Evolutionary conservation across 2,797 vertebrate genomes (phyloP).

Genomic region (Pseudochirops corinnae): DNA sequence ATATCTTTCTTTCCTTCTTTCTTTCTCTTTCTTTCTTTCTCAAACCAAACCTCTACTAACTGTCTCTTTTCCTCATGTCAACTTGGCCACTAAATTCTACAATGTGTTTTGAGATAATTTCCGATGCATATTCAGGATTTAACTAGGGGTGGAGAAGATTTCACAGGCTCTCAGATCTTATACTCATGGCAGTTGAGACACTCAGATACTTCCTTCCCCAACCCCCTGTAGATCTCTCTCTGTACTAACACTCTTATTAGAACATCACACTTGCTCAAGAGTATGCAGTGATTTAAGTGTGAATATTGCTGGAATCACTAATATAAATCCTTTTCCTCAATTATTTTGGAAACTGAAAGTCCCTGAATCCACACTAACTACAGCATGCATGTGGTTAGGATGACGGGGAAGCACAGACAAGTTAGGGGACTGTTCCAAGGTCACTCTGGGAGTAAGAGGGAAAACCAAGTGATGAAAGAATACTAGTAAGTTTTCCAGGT

Average conservation of each 20-base stretch:
- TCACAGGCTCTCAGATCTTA: background rate
- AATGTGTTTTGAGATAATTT: background rate
- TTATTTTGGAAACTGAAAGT: slow-evolving; percentile 12
- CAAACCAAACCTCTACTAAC: slow-evolving; percentile 19
- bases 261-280: slow-evolving; percentile 42
- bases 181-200: background rate
- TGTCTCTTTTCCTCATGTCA: slow-evolving; percentile 10
- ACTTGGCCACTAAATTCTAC: background rate
- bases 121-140: background rate
- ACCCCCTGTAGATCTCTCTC: background rate
- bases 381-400: background rate
- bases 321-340: slow-evolving; percentile 39
- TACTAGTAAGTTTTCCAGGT: background rate
- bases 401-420: background rate
- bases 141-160: background rate
- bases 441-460: background rate
- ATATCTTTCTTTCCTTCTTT: background rate
- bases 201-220: background rate
- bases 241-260: slow-evolving; percentile 12
- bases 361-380: slow-evolving; percentile 16
- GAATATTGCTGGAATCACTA: slow-evolving; percentile 23
- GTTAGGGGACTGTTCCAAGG: background rate
- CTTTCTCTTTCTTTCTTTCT: slow-evolving; percentile 6
- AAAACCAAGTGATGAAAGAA: background rate
- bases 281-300: slow-evolving; percentile 37